phyloP scores from a whole-genome alignment of 1,140 invertebrate species.

The Phenacoccus solenopsis region DNA sequence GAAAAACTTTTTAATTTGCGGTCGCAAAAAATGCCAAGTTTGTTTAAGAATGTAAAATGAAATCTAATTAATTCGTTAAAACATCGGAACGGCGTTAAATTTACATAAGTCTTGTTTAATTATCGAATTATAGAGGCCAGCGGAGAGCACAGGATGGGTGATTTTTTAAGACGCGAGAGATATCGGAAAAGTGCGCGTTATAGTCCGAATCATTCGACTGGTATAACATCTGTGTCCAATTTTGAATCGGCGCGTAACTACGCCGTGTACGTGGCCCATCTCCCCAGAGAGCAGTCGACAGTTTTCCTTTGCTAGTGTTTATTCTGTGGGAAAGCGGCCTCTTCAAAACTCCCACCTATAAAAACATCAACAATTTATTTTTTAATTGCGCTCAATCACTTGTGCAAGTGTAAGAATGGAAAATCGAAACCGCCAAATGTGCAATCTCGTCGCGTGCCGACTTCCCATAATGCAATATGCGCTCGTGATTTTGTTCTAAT shows the following conservation, averaged over 20 bases:
- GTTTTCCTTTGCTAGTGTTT: conserved; percentile 7
- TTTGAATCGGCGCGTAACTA: neutral
- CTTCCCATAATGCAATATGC: too few relatives aligned
- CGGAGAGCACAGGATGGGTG: neutral
- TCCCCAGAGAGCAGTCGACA: conserved; percentile 10
- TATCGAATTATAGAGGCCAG: neutral
- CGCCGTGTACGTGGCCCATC: neutral
- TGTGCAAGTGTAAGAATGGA: too few relatives aligned
- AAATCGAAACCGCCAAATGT: too few relatives aligned
- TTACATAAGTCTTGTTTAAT: neutral
- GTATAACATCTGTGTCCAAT: conserved; percentile 1
- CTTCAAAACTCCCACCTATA: conserved; percentile 10
- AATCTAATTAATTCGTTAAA: neutral
- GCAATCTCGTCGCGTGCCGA: too few relatives aligned
- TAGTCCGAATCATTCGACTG: neutral
- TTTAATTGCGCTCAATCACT: neutral
- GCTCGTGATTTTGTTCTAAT: too few relatives aligned
- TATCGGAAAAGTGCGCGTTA: neutral
- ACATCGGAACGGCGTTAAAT: neutral
- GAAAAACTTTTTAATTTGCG: neutral
- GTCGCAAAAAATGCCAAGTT: neutral
- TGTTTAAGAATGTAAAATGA: neutral
- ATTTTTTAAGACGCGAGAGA: neutral
- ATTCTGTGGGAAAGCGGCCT: conserved; percentile 12
- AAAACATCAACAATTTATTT: neutral